These are phyloP conservation scores for Oreochromis niloticus DNA, from an alignment of 2,113 vertebrate species.

Conservation along the genomic window DNA sequence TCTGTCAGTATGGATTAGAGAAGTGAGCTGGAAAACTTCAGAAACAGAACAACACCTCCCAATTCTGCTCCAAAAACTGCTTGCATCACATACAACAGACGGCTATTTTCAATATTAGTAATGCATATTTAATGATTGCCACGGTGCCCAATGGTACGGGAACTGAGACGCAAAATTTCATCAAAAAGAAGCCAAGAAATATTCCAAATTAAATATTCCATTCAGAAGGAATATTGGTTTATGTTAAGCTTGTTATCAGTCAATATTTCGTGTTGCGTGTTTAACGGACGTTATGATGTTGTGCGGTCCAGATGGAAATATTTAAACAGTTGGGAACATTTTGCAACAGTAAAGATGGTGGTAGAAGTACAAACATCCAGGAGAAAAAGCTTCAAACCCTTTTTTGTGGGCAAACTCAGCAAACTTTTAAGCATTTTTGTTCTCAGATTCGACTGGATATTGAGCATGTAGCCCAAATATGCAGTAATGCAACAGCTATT, in stretches of 20 bases:
- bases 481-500: neutral
- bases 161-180: neutral
- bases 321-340: neutral
- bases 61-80: conserved; percentile 11
- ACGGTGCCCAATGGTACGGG: conserved; percentile 41
- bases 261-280: neutral
- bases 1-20: conserved; percentile 52
- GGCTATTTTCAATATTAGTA: conserved; percentile 32
- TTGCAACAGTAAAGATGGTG: neutral
- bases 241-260: neutral
- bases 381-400: neutral
- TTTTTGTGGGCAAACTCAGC: neutral
- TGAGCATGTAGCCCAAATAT: neutral
- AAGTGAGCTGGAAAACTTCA: conserved; percentile 31
- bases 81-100: conserved; percentile 41
- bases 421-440: neutral
- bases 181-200: neutral
- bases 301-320: neutral
- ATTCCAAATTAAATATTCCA: neutral
- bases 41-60: conserved; percentile 42
- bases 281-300: neutral
- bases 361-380: neutral
- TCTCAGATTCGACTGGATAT: neutral
- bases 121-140: conserved; percentile 58
- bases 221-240: neutral